These are phyloP conservation scores for Takifugu bimaculatus DNA, from an alignment of 2,113 vertebrate genomes.

Conservation along the genomic window DNA sequence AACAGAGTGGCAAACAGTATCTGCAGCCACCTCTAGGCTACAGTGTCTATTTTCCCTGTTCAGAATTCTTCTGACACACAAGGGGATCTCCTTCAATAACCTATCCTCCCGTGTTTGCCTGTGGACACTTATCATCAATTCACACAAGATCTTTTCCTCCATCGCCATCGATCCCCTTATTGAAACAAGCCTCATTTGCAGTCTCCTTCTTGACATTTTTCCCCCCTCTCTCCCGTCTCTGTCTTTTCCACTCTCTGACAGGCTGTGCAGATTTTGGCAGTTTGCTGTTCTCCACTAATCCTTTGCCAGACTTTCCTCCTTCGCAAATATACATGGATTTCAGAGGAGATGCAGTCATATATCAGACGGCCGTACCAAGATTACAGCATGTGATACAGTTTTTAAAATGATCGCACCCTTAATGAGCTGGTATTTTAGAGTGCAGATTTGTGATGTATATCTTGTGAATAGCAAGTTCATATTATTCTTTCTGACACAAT, in stretches of 20 bases:
- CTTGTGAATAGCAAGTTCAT: background rate
- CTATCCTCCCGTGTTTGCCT: slow-evolving; percentile 59
- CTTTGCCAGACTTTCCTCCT: slow-evolving; percentile 68
- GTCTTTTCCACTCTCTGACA: slow-evolving; percentile 69
- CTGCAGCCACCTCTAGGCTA: background rate
- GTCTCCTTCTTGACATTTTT: slow-evolving; percentile 76
- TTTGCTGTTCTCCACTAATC: slow-evolving; percentile 72
- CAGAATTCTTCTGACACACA: slow-evolving; percentile 9
- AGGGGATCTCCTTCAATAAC: slow-evolving; percentile 31
- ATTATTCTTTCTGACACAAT: background rate
- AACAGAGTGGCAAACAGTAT: background rate
- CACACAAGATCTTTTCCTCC: slow-evolving; percentile 74
- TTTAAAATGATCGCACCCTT: slow-evolving; percentile 6
- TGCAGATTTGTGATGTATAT: background rate
- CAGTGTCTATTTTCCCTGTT: slow-evolving; percentile 21
- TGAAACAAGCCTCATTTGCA: slow-evolving; percentile 81
- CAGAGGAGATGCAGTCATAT: slow-evolving; percentile 52
- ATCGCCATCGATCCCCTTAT: slow-evolving; percentile 75
- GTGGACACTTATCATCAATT: slow-evolving; percentile 70
- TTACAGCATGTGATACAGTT: slow-evolving; percentile 54
- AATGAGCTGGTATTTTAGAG: background rate
- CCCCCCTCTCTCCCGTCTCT: slow-evolving; percentile 57
- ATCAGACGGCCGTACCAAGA: slow-evolving; percentile 60
- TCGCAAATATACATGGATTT: slow-evolving; percentile 67
- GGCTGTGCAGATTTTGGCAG: slow-evolving; percentile 72